phyloP scores from a whole-genome alignment of 2,797 vertebrate genomes.

The Pteronotus mesoamericanus region DNA sequence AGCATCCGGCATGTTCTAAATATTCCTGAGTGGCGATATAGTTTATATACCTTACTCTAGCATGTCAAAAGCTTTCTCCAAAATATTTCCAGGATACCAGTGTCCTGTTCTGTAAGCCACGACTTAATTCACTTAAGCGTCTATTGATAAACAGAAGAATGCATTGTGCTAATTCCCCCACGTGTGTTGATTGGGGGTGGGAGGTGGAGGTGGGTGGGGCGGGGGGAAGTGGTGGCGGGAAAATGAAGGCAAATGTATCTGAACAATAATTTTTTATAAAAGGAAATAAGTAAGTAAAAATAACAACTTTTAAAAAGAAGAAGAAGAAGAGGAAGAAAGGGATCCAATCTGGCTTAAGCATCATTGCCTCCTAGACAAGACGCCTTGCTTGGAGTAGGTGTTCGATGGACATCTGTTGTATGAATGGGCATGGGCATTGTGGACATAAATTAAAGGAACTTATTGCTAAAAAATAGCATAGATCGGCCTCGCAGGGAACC shows the following conservation, averaged over 20 bases:
- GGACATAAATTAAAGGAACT: neutral
- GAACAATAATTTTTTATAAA: too few relatives aligned
- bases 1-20: conserved; percentile 83
- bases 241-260: too few relatives aligned
- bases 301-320: too few relatives aligned
- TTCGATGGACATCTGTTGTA: neutral
- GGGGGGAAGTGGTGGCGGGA: too few relatives aligned
- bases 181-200: too few relatives aligned
- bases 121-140: conserved; percentile 35
- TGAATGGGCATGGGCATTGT: neutral
- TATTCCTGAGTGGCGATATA: conserved; percentile 73
- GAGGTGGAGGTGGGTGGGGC: too few relatives aligned
- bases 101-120: neutral
- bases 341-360: conserved; percentile 24
- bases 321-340: too few relatives aligned
- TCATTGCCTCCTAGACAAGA: conserved; percentile 2
- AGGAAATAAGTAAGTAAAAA: too few relatives aligned
- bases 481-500: neutral
- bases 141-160: conserved; percentile 19
- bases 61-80: conserved; percentile 30
- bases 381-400: neutral
- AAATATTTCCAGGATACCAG: conserved; percentile 45
- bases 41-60: conserved; percentile 47
- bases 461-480: neutral
- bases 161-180: neutral